Evolutionary conservation across 1,140 invertebrate genomes (phyloP), one percentile per base, ranked within the genome.

Genomic region (Eueides isabella): DNA sequence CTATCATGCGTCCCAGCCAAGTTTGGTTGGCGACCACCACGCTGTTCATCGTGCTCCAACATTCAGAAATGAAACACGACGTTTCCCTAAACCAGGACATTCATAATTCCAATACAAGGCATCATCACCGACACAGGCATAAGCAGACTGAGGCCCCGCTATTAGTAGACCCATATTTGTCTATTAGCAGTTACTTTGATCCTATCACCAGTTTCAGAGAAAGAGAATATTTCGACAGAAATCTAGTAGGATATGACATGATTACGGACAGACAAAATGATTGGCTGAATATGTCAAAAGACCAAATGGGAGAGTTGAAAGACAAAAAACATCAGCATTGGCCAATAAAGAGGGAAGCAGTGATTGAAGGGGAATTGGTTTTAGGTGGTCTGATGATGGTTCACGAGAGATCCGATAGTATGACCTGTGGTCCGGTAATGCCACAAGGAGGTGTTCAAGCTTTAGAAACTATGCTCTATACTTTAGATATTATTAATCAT

Each of bases 381-480:
- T 91, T 99, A 0, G 98, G 98, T 4, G 98, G 97, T 0, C 93
- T 99, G 4, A 98, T 99, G 97, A 99, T 99, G 90, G 89, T 92
- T 1, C 83, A 85, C n/a, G 83, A 85, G 65, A 79, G 82, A 26
- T 84, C 82, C 0, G 80, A 84, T 9, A 80, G 77, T 55, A 81
- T 80, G 70, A 78, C 71, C 0, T 77, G 98, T 85, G 98, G 98
- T 0, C 97, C 96, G 0, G 96, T 99, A 9, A 99, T 99, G 98
- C 97, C 98, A 0, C 98, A 99, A 88, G 98, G 98, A 1, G 98
- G 98, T 6, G 95, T 97, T 2, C 97, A 99, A 85, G 97, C 98
- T 0, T 87, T 98, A 67, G 98, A 99, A 87, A 96, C 96, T 0
- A 99, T 99, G 98, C 93, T 99, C 5, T 99, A 97, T 86, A 98